Evolutionary conservation across 2,113 vertebrate species (phyloP).

Genomic region (Balaeniceps rex): DNA sequence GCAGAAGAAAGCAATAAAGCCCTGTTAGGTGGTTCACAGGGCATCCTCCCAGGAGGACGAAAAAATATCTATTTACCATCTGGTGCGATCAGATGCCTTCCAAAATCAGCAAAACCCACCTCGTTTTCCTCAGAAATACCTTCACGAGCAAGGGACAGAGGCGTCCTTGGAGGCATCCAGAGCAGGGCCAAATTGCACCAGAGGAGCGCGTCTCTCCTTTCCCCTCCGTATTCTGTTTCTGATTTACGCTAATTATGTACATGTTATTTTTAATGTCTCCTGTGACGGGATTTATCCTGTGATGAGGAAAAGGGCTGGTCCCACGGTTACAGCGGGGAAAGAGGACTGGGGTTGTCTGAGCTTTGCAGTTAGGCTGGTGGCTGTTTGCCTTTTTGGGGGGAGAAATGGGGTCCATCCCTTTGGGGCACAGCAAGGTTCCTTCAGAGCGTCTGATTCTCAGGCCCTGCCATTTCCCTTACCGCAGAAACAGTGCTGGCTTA

Average conservation of each 20-base stretch:
- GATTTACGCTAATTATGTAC: neutral
- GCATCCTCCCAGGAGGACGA: neutral
- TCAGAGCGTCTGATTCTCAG: neutral
- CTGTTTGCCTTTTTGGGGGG: neutral
- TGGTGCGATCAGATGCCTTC: neutral
- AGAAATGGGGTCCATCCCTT: neutral
- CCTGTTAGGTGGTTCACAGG: conserved; percentile 14
- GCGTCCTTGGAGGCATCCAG: neutral
- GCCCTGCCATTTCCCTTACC: neutral
- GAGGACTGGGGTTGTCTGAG: neutral
- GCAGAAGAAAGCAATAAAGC: conserved; percentile 50
- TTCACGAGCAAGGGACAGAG: neutral
- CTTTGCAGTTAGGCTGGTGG: fast-evolving
- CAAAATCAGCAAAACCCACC: neutral
- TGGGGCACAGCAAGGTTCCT: neutral
- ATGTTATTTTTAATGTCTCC: neutral
- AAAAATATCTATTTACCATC: conserved; percentile 13
- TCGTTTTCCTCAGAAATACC: neutral
- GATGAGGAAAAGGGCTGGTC: neutral
- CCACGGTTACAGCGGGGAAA: neutral
- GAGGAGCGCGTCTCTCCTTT: neutral
- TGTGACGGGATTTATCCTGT: neutral
- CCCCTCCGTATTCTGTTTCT: neutral
- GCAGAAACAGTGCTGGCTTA: neutral
- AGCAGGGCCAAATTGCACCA: neutral